phyloP scores from a whole-genome alignment of 2,113 vertebrate species.

The Aramus guarauna region DNA sequence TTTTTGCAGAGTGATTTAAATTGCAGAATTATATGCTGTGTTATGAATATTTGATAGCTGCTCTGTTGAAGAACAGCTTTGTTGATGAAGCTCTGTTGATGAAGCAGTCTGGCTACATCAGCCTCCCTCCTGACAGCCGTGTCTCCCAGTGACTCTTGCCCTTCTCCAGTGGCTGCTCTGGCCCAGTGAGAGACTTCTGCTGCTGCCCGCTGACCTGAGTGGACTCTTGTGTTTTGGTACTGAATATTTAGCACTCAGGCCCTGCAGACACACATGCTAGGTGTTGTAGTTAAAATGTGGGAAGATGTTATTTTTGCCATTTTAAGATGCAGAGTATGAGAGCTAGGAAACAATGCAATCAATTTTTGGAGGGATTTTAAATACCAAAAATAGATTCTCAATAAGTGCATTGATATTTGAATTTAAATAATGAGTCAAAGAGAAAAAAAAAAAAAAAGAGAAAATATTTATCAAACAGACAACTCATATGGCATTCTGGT shows the following conservation, averaged over 20 bases:
- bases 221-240: background rate
- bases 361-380: background rate
- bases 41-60: background rate
- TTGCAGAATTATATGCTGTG: background rate
- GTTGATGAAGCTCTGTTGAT: background rate
- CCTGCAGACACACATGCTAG: background rate
- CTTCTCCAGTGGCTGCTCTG: background rate
- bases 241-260: background rate
- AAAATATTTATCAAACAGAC: background rate
- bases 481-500: background rate
- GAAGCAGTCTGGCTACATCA: fast-evolving
- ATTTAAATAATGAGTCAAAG: background rate
- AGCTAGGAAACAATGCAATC: background rate
- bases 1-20: background rate
- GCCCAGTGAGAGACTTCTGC: background rate
- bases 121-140: fast-evolving
- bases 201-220: background rate
- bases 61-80: background rate
- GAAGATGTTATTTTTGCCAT: background rate
- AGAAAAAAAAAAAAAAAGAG: background rate
- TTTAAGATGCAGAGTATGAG: background rate
- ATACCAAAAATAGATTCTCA: background rate
- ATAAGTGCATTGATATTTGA: background rate
- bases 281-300: background rate
- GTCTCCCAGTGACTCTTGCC: background rate